Base-by-base conservation (phyloP, 2,113 vertebrate genomes). In the Castor canadensis region DNA sequence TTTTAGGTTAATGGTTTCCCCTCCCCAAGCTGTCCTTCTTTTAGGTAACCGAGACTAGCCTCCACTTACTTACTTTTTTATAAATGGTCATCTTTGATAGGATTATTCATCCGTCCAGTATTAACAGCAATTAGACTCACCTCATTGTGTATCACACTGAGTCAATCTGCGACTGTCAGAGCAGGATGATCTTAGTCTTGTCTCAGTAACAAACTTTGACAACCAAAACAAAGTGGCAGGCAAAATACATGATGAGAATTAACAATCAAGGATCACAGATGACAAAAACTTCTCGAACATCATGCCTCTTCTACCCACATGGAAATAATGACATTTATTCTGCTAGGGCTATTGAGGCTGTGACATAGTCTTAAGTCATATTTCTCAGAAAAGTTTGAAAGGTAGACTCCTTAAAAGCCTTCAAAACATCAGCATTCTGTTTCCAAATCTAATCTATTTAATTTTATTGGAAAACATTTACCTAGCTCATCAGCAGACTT, bases 381-480 rank as follows among this genome's bases (percentile, higher is more conserved):
- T 69, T 88, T 97, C 96, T 88, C 60, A 64, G 79, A 40, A 56
- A 95, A 91, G 32, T 94, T 93, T 72, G 71, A 58, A 96, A 89
- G 80, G 64, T 93, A 79, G 81, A 85, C 7, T 89, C 84, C 93
- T 92, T 83, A 54, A 89, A 95, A 73, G 77, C 83, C 91, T 94
- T 56, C 28, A 86, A 95, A 93, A 95, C 52, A 95, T 93, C 89
- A 96, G 47, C 83, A 86, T 96, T 95, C 60, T 94, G 82, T 97
- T 97, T 93, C 82, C n/a, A 96, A 93, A 95, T 81, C 82, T 94
- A 96, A 97, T 97, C 94, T 98, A 91, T 94, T 97, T 97, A 98
- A 97, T 96, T 96, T 96, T 98, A 98, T 97, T 97, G 96, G 89
- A 95, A 98, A 97, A 97, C 96, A 97, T 97, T 98, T 97, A 93